Evolutionary conservation across 2,888 invertebrate species (phyloP), one percentile per base, ranked within the genome.

Genomic region (Drosophila hamatofila): DNA sequence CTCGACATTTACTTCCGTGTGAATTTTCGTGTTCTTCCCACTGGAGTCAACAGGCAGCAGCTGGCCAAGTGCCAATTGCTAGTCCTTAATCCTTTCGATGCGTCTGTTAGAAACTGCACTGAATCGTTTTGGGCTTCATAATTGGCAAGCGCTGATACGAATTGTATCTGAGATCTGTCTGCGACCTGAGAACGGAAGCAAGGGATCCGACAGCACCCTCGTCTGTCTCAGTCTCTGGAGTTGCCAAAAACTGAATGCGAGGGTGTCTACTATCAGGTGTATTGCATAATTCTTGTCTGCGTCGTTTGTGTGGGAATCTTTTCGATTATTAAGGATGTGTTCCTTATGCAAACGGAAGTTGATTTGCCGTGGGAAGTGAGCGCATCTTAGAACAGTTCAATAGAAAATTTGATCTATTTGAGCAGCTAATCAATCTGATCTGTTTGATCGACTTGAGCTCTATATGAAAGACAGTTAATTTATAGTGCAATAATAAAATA

Each of bases 241-340:
- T 39, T 76, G 66, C 48, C 66, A 60, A 61, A 72, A 30, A 52
- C 54, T 46, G 41, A 42, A 46, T 54, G 72, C 72, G 81, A 81
- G 80, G 82, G 78, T 71, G 78, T 71, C 64, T 71, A 58, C 64
- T 66, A 58, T 87, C 88, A 88, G 85, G 85, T 85, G 85, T 49
- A 81, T 88, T 85, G 85, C 85, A 81, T 87, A 88, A 87, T 87
- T 66, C 70, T 58, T 3, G 35, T 5, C 35, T 14, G 14, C 5
- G 14, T 5, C 12, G 30, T 56, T 62, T 54, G 35, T 61, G 83
- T 83, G 88, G 84, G 88, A 83, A 83, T 70, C 60, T 61, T 51
- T 52, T 46, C 3, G 33, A 30, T 51, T 49, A 39, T 27, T 37
- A 25, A 49, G 37, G 25, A 27, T 55, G 46, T 44, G 37, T 35